Evolutionary conservation across 2,113 vertebrate genomes (phyloP).

Genomic region (Hippocampus guttulatus): DNA sequence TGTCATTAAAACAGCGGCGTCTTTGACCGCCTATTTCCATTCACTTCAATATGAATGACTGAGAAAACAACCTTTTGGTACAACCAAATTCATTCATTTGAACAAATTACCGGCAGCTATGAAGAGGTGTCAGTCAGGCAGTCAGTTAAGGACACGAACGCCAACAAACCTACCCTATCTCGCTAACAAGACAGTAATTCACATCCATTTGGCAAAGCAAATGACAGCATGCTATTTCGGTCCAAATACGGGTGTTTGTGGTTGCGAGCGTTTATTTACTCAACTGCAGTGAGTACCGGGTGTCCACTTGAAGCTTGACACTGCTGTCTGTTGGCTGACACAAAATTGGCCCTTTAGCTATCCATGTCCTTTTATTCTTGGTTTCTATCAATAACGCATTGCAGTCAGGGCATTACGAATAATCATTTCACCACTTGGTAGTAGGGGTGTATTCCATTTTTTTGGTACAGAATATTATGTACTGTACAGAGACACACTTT

Average conservation of each 20-base stretch:
- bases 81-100: neutral
- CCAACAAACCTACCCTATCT: conserved; percentile 1
- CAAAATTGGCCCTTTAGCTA: neutral
- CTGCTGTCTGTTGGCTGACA: neutral
- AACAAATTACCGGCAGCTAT: conserved; percentile 15
- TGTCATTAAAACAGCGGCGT: conserved; percentile 7
- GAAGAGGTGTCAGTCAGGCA: conserved; percentile 12
- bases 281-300: neutral
- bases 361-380: neutral
- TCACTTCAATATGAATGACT: neutral
- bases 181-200: conserved; percentile 1
- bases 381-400: neutral
- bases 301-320: neutral
- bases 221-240: neutral
- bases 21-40: neutral
- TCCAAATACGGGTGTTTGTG: neutral
- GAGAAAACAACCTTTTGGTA: neutral
- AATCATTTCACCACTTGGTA: neutral
- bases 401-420: neutral
- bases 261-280: neutral
- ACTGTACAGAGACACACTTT: neutral
- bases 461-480: neutral
- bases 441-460: neutral
- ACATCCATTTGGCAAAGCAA: conserved; percentile 6
- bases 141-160: conserved; percentile 1